Evolutionary conservation across 2,888 invertebrate species (phyloP).

Genomic region (Netelia inedita): DNA sequence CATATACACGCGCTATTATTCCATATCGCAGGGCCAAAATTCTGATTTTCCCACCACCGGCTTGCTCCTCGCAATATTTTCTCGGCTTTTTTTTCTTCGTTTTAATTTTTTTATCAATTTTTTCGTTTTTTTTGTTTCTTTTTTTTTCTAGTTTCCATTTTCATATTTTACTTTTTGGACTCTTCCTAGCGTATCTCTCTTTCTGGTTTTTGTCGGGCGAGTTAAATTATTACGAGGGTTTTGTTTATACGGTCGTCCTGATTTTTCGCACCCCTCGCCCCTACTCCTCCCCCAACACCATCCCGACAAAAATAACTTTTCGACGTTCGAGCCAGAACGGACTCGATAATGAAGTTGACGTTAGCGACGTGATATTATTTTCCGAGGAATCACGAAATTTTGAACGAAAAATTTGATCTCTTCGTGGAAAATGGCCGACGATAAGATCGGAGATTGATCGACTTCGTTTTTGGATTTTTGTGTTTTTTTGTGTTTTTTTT

Average conservation of each 20-base stretch:
- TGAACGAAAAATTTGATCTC: neutral
- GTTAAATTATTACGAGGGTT: neutral
- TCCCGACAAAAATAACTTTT: too few relatives aligned
- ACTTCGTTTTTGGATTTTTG: neutral
- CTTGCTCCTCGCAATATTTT: neutral
- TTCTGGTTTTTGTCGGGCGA: neutral
- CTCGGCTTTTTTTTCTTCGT: conserved; percentile 3
- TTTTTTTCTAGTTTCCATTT: conserved; percentile 34
- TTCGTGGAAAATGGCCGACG: neutral
- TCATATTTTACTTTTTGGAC: conserved; percentile 6
- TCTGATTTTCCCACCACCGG: conserved; percentile 31
- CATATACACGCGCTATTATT: conserved; percentile 21
- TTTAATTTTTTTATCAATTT: too few relatives aligned
- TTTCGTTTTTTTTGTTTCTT: conserved; percentile 21
- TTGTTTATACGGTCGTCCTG: neutral
- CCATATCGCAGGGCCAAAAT: conserved; percentile 39
- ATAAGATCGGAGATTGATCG: too few relatives aligned
- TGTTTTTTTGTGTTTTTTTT: neutral
- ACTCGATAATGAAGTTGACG: neutral
- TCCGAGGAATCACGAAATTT: neutral
- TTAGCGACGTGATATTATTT: neutral
- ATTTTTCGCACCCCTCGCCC: too few relatives aligned
- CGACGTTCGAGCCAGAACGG: neutral
- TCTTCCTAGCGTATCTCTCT: conserved; percentile 30
- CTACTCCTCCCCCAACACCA: too few relatives aligned